Conservation (phyloP, 2,888 invertebrate species). For the Chloroclysta siterata region DNA sequence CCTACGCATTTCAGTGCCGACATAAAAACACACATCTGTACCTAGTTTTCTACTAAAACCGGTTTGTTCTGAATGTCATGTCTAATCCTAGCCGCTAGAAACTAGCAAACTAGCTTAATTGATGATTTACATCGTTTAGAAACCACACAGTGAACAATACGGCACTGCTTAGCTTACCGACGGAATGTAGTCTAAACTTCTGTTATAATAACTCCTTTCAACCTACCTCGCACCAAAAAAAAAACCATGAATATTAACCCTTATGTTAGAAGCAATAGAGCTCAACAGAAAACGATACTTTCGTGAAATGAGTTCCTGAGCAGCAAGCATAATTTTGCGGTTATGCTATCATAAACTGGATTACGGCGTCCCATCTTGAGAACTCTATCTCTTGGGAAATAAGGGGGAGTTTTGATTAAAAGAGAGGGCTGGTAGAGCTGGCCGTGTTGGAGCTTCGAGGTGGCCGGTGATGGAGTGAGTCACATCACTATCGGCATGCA, state of each 20-base stretch:
- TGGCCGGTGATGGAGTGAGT: conserved; percentile 78
- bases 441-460: conserved; percentile 63
- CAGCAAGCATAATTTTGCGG: conserved; percentile 57
- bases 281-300: conserved; percentile 32
- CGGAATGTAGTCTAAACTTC: conserved; percentile 77
- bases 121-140: conserved; percentile 59
- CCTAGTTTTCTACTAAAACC: neutral
- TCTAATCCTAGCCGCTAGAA: conserved; percentile 5
- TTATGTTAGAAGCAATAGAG: conserved; percentile 40
- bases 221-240: conserved; percentile 32
- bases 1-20: neutral
- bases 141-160: conserved; percentile 62
- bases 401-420: conserved; percentile 49
- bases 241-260: conserved; percentile 27
- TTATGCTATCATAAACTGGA: conserved; percentile 51
- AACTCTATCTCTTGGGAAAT: conserved; percentile 45
- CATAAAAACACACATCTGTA: neutral
- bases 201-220: conserved; percentile 49
- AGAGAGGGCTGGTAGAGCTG: conserved; percentile 43
- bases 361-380: conserved; percentile 41
- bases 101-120: conserved; percentile 44
- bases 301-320: conserved; percentile 48
- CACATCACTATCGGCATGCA: conserved; percentile 73
- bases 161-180: conserved; percentile 61
- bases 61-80: neutral